Conservation (phyloP, 2,888 invertebrate genomes). For the Sphinx pinastri region DNA sequence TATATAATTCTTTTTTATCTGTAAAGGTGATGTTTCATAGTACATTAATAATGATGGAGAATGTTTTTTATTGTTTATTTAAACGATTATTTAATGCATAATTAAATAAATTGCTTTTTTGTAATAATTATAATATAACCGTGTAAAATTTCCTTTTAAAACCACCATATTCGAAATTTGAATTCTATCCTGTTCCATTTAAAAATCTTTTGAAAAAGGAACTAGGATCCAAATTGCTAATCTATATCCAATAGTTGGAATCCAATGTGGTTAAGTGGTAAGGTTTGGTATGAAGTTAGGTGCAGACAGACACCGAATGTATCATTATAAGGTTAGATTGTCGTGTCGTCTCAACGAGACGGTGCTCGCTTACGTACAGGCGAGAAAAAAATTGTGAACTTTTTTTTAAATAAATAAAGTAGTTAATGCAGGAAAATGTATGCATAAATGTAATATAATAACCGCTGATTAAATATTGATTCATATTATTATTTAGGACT, state of each 20-base stretch:
- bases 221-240: too few relatives aligned
- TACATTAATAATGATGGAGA: background rate
- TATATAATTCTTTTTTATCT: background rate
- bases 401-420: background rate
- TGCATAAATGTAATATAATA: too few relatives aligned
- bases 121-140: too few relatives aligned
- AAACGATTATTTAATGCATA: background rate
- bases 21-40: background rate
- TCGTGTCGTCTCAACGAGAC: conserved; percentile 31
- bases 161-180: background rate
- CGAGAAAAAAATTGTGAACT: background rate
- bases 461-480: too few relatives aligned
- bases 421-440: too few relatives aligned
- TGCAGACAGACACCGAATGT: conserved; percentile 36
- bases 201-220: background rate
- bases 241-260: background rate
- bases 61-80: background rate
- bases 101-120: too few relatives aligned
- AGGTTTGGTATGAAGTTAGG: conserved; percentile 27
- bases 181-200: background rate
- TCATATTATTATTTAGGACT: too few relatives aligned
- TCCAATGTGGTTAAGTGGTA: background rate
- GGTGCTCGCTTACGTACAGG: background rate
- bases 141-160: too few relatives aligned
- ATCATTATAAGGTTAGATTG: conserved; percentile 39